Evolutionary conservation across 2,113 vertebrate species (phyloP).

Genomic region (Thymallus thymallus): DNA sequence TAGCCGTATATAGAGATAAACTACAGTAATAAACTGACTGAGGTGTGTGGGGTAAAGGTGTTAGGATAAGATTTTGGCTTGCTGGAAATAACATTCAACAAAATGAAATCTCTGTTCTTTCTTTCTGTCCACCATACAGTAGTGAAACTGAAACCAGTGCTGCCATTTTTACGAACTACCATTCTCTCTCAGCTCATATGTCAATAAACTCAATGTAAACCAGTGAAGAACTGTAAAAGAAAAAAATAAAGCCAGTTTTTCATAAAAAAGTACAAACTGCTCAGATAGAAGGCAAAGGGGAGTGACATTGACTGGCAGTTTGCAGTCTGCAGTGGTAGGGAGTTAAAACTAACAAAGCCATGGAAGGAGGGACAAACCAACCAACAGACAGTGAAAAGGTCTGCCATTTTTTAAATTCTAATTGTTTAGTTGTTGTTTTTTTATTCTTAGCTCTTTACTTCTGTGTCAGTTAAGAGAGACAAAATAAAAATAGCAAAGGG

Average conservation of each 20-base stretch:
- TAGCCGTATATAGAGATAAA: conserved; percentile 30
- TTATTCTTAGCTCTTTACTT: conserved; percentile 36
- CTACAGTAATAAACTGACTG: conserved; percentile 25
- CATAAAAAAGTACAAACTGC: conserved; percentile 21
- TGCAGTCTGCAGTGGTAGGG: conserved; percentile 22
- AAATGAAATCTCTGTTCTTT: neutral
- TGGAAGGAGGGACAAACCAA: conserved; percentile 45
- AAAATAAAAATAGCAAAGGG: conserved; percentile 68
- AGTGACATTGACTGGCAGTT: conserved; percentile 69
- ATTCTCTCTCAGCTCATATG: neutral
- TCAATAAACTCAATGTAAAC: conserved; percentile 14
- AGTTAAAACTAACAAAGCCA: conserved; percentile 60
- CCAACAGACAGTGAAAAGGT: conserved; percentile 60
- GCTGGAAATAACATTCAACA: conserved; percentile 27
- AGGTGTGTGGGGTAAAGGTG: conserved; percentile 1
- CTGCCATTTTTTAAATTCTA: conserved; percentile 53
- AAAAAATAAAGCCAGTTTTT: conserved; percentile 11
- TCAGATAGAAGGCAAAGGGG: conserved; percentile 3
- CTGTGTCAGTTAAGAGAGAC: conserved; percentile 65
- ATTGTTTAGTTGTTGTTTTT: neutral
- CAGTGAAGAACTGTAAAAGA: conserved; percentile 31
- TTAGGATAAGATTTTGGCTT: conserved; percentile 25
- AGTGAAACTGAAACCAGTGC: conserved; percentile 6
- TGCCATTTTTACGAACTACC: neutral
- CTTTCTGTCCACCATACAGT: neutral